A percentile compares a stretch with the other conserved stretches of the same genome.
Conservation (phyloP, 1,140 invertebrate species). For the Microvelia longipes region DNA sequence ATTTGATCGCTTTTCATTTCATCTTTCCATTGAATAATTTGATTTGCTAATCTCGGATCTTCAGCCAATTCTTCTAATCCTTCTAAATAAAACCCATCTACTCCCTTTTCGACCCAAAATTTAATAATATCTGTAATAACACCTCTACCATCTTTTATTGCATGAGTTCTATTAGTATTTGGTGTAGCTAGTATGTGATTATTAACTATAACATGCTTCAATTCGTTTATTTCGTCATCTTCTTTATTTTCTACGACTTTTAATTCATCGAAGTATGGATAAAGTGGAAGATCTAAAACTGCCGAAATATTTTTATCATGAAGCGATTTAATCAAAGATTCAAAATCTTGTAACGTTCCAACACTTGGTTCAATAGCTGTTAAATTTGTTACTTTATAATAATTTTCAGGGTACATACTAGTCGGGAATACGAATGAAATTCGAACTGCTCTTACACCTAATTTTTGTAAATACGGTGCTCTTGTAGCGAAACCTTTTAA, state of each 20-base stretch:
- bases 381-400: slow-evolving; percentile 44
- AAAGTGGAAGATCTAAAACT: slow-evolving; percentile 56
- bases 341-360: slow-evolving; percentile 47
- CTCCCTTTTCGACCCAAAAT: slow-evolving; percentile 46
- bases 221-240: not conserved
- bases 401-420: slow-evolving; percentile 50
- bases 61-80: slow-evolving; percentile 39
- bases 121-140: not conserved
- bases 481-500: slow-evolving; percentile 47
- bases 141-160: not conserved
- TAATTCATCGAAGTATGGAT: slow-evolving; percentile 34
- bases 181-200: slow-evolving; percentile 16
- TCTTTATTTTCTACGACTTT: slow-evolving; percentile 1
- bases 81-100: slow-evolving; percentile 69
- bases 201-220: slow-evolving; percentile 17
- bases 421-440: slow-evolving; percentile 59
- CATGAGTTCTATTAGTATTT: slow-evolving; percentile 6
- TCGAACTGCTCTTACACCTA: slow-evolving; percentile 48
- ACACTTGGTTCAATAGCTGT: slow-evolving; percentile 42
- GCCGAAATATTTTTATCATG: slow-evolving; percentile 51
- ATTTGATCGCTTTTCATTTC: slow-evolving; percentile 29
- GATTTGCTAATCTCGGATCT: slow-evolving; percentile 31
- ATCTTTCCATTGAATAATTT: slow-evolving; percentile 46
- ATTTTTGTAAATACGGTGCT: slow-evolving; percentile 46
- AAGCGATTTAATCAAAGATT: slow-evolving; percentile 38